A percentile compares a stretch with the other conserved stretches of the same genome.
These are phyloP conservation scores for Ophion costatus DNA, from an alignment of 2,888 invertebrate species.

Conservation along the genomic window DNA sequence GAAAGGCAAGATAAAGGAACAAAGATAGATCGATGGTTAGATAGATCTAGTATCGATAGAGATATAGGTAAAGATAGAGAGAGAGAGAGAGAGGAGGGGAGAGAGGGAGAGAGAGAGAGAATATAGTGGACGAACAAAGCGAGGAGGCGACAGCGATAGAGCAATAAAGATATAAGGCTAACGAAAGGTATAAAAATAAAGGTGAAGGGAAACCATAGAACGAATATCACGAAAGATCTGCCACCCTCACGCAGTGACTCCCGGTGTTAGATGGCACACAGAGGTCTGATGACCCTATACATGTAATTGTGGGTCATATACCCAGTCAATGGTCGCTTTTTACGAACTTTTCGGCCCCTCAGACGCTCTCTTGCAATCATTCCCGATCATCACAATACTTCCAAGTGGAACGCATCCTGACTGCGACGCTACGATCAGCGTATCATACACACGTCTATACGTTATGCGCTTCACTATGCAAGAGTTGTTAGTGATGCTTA, in stretches of 20 bases:
- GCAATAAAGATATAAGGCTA: slow-evolving; percentile 60
- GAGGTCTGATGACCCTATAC: slow-evolving; percentile 72
- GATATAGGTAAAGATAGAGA: too few species aligned
- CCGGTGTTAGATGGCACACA: slow-evolving; percentile 75
- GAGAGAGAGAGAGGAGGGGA: slow-evolving; percentile 13
- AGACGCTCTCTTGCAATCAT: slow-evolving; percentile 8
- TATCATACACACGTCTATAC: slow-evolving; percentile 9
- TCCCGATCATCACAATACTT: slow-evolving; percentile 41
- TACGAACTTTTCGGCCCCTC: slow-evolving; percentile 47
- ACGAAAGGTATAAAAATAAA: slow-evolving; percentile 56
- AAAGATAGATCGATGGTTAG: neutral
- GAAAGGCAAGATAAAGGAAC: neutral
- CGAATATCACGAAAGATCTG: slow-evolving; percentile 34
- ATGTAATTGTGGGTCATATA: slow-evolving; percentile 46
- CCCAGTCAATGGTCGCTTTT: slow-evolving; percentile 39
- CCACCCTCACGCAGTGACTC: slow-evolving; percentile 70
- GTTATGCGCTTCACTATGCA: neutral
- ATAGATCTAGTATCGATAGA: neutral
- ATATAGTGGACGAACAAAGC: slow-evolving; percentile 25
- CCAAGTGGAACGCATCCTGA: slow-evolving; percentile 42
- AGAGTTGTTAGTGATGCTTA: slow-evolving; percentile 19
- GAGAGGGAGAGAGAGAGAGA: slow-evolving; percentile 8
- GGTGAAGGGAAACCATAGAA: slow-evolving; percentile 62
- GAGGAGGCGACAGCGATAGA: slow-evolving; percentile 39
- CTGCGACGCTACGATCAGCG: slow-evolving; percentile 22